Base-by-base conservation (phyloP, 37 sponge, comb jelly and placozoan genomes). In the Chondrilla cf. caribensis region DNA sequence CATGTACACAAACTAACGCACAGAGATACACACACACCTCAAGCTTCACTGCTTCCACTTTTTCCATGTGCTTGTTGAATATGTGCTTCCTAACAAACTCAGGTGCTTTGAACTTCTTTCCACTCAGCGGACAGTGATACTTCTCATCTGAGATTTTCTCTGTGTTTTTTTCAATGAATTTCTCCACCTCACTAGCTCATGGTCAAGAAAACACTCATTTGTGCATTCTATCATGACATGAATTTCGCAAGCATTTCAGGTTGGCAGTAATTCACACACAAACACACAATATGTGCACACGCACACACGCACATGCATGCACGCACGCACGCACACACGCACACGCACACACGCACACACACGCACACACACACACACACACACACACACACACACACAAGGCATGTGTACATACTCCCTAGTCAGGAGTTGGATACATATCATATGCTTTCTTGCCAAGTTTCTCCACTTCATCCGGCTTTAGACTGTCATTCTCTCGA, bases 21-120 rank as follows among this genome's bases (percentile, higher is more conserved):
- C 51, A 47, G 9, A 47, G 9, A 47, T 11, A 47, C 51, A 47
- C 51, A 47, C 51, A 67, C 43, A 98, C 99, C 83, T 96, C 99
- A 37, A 85, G 84, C 77, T 85, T 86, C 18, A 93, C 91, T 15
- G 60, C 92, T 7, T 98, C 91, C 38, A 98, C 87, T 60, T 91
- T 91, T 1, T 93, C 93, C 58, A 79, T 82, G 86, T 98, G 99
- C 60, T 98, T 98, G 82, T 98, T 98, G 77, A 91, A 88, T 82
- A 98, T 98, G 87, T 98, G 99, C 58, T 98, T 98, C 33, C 86
- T 70, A 36, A 98, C 96, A 89, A 90, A 98, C 83, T 98, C 99
- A 0, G 96, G 93, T 29, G 92, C 99, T 57, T 89, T 90, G 64
- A 98, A 98, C 84, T 98, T 98, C 71, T 98, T 98, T 0, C 96